Percentiles rank a stretch among this genome's conserved stretches.
phyloP scores from a whole-genome alignment of 2,113 vertebrate genomes.

The Nipponia nippon region DNA sequence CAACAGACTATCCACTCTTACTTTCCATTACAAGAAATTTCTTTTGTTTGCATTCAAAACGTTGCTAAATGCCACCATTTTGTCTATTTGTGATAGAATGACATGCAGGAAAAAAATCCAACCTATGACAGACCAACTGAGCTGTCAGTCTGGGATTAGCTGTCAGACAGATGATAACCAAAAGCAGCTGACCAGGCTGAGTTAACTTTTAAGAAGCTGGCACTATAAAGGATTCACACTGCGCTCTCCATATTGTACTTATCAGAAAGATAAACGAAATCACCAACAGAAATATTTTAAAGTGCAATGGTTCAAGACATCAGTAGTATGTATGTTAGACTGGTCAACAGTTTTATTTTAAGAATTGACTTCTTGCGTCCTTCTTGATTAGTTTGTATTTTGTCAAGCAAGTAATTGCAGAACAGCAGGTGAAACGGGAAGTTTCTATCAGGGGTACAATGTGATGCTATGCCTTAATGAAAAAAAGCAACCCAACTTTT shows the following conservation, averaged over 20 bases:
- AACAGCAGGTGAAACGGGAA: neutral
- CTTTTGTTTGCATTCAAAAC: neutral
- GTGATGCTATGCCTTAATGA: neutral
- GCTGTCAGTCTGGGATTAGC: neutral
- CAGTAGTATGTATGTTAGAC: neutral
- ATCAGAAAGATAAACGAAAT: neutral
- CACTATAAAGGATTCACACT: neutral
- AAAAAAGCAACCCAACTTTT: neutral
- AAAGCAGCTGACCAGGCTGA: conserved; percentile 8
- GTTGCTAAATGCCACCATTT: neutral
- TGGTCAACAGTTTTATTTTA: neutral
- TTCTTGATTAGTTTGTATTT: neutral
- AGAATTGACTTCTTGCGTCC: neutral
- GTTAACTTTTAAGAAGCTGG: neutral
- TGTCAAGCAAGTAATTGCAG: neutral
- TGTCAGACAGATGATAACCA: neutral
- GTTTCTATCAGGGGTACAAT: neutral
- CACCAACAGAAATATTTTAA: neutral
- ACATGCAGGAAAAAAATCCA: neutral
- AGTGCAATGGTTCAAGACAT: neutral
- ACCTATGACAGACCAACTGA: neutral
- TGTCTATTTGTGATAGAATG: neutral
- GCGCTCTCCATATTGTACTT: neutral
- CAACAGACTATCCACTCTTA: neutral
- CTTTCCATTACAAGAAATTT: neutral